Percentiles rank a stretch among this genome's conserved stretches.
These are phyloP conservation scores for Eudorcas thomsonii DNA, from an alignment of 2,113 vertebrate species.

Conservation along the genomic window DNA sequence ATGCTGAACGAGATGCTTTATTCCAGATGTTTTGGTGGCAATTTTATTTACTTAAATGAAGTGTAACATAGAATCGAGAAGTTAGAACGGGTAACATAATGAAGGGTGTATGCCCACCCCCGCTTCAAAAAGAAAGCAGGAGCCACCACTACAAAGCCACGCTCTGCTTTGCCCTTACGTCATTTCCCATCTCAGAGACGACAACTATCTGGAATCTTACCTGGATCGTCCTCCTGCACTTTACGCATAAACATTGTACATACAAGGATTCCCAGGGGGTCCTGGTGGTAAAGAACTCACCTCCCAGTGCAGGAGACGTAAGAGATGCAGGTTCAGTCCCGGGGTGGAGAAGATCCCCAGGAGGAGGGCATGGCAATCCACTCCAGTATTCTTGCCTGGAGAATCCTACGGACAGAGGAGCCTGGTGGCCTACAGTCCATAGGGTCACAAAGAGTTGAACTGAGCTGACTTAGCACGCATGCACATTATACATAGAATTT, in stretches of 20 bases:
- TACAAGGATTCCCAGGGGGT: neutral
- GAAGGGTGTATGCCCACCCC: neutral
- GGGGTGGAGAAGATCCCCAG: neutral
- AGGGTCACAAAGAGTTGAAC: neutral
- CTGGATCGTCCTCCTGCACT: neutral
- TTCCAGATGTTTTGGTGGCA: neutral
- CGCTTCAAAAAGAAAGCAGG: neutral
- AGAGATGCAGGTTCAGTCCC: neutral
- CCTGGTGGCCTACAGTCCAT: neutral
- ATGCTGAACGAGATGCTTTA: neutral
- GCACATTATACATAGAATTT: neutral
- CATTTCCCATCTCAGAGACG: neutral
- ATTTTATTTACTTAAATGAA: neutral
- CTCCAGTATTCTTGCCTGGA: neutral
- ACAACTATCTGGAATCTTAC: neutral
- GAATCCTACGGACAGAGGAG: neutral
- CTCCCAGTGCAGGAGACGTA: neutral
- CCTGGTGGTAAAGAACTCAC: neutral
- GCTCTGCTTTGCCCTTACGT: rapidly evolving
- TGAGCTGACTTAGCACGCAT: neutral
- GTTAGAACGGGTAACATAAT: neutral
- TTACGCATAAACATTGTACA: neutral
- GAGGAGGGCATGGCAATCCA: neutral
- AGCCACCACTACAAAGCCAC: neutral
- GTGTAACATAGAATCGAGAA: neutral